Evolutionary conservation across 2,113 vertebrate genomes (phyloP).

Genomic region (Uropsilus gracilis): DNA sequence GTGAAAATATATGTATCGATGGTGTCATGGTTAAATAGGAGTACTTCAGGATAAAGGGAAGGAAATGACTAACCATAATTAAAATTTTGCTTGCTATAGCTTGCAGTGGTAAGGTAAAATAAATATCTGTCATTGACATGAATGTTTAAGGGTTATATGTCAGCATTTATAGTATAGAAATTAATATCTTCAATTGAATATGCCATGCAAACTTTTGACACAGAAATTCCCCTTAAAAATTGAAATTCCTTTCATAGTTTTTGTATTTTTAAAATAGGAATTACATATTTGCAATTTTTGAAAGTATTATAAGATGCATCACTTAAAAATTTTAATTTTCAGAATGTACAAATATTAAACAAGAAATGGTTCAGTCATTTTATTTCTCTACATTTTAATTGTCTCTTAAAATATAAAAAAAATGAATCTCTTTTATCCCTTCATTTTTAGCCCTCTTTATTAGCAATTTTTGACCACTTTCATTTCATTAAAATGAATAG

Average conservation of each 20-base stretch:
- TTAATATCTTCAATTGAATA: conserved; percentile 74
- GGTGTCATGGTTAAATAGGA: conserved; percentile 57
- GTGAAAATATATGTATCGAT: conserved; percentile 55
- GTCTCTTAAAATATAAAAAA: background rate
- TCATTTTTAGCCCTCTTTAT: background rate
- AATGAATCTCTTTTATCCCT: background rate
- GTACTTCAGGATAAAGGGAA: conserved; percentile 56
- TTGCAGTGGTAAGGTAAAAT: conserved; percentile 59
- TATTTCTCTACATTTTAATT: background rate
- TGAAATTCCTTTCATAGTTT: background rate
- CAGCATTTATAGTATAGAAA: conserved; percentile 38
- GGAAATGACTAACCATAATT: conserved; percentile 70
- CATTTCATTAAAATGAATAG: background rate
- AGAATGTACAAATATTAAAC: conserved; percentile 27
- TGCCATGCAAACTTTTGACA: conserved; percentile 55
- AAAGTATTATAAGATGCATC: background rate
- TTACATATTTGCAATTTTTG: background rate
- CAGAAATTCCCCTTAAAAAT: background rate
- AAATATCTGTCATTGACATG: conserved; percentile 73
- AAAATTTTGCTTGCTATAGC: conserved; percentile 68
- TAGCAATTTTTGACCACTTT: background rate
- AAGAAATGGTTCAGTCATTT: background rate
- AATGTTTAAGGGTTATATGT: conserved; percentile 66
- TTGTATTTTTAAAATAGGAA: background rate
- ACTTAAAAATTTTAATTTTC: background rate